Conservation (phyloP, 2,888 invertebrate species). For the Ferrisia virgata region DNA sequence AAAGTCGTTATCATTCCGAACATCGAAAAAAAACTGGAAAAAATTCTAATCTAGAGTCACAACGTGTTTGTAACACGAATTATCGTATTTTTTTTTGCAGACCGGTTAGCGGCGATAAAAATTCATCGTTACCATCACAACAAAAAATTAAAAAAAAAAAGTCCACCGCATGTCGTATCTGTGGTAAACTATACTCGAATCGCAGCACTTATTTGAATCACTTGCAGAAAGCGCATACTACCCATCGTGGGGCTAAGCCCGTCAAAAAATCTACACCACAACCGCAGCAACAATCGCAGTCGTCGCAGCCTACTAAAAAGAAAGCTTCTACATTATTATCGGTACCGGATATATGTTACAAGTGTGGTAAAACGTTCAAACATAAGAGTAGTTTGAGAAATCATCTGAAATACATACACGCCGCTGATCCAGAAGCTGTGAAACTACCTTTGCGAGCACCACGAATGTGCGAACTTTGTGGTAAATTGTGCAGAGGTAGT, state of each 20-base stretch:
- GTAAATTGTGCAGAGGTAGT: constrained; percentile 31
- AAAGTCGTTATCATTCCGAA: not conserved
- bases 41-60: not conserved
- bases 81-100: constrained; percentile 38
- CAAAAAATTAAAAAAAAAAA: constrained; percentile 29
- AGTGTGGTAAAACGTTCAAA: constrained; percentile 28
- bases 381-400: not conserved
- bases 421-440: not conserved
- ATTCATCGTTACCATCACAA: not conserved
- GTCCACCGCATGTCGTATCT: constrained; percentile 41
- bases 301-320: not conserved
- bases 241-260: not conserved
- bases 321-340: not conserved
- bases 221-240: not conserved
- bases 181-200: constrained; percentile 35
- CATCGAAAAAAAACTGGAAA: not conserved
- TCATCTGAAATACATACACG: not conserved
- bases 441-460: not conserved
- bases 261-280: not conserved
- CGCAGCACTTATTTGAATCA: constrained; percentile 35
- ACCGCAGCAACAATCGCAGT: not conserved
- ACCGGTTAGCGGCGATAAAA: not conserved
- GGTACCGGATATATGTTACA: not conserved
- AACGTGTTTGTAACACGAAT: constrained; percentile 19
- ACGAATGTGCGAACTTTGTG: constrained; percentile 35